A percentile compares a stretch with the other conserved stretches of the same genome.
Evolutionary conservation across 2,888 invertebrate species (phyloP).

Genomic region (Reticulitermes lucifugus): DNA sequence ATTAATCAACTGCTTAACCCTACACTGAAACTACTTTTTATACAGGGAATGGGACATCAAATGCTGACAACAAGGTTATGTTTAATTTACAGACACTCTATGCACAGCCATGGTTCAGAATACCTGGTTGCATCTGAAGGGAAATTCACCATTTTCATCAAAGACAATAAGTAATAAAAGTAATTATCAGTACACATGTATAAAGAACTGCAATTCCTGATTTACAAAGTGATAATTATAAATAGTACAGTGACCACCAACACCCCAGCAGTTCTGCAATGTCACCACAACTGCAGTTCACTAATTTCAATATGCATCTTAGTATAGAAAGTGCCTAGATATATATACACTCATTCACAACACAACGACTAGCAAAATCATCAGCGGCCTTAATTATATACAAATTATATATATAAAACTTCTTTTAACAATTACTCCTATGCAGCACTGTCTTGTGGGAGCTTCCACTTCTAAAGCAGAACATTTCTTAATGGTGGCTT

Average conservation of each 20-base stretch:
- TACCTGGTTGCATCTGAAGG: too few species aligned
- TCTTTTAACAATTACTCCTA: neutral
- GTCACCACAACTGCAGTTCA: neutral
- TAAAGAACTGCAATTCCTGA: neutral
- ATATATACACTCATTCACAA: constrained; percentile 48
- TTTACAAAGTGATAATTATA: neutral
- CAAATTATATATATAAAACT: constrained; percentile 26
- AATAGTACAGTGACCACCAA: too few species aligned
- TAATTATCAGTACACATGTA: neutral
- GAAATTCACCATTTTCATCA: too few species aligned
- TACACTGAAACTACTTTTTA: too few species aligned
- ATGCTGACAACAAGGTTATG: too few species aligned
- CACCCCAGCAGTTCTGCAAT: neutral
- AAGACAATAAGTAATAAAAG: too few species aligned
- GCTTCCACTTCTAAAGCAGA: constrained; percentile 3
- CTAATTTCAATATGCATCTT: neutral
- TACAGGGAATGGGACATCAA: too few species aligned
- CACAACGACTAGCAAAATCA: constrained; percentile 44
- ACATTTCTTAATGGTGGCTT: neutral
- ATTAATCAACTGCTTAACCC: too few species aligned
- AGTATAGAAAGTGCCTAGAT: constrained; percentile 32
- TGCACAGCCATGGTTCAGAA: too few species aligned
- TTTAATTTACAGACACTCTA: too few species aligned
- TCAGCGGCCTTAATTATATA: constrained; percentile 5
- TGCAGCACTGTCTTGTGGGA: neutral